Percentiles rank a stretch among this genome's conserved stretches.
These are phyloP conservation scores for Pholis gunnellus DNA, from an alignment of 2,113 vertebrate species.

Conservation along the genomic window DNA sequence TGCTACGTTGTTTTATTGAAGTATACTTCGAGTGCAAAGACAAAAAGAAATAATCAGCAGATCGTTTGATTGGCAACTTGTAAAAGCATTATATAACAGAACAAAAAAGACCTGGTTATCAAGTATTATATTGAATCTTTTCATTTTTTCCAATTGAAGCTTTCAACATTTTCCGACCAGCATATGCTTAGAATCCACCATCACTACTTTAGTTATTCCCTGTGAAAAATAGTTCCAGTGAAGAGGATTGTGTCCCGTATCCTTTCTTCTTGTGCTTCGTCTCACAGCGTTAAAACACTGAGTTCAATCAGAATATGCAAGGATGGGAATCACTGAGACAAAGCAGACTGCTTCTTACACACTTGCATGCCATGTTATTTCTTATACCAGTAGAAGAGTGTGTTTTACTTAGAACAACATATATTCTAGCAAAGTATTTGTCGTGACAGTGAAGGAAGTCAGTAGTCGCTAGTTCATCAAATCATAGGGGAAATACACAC, in stretches of 20 bases:
- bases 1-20: not conserved
- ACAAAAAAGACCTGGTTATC: not conserved
- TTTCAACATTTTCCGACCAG: conserved; percentile 14
- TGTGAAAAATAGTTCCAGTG: conserved; percentile 3
- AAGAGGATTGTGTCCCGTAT: not conserved
- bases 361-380: not conserved
- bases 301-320: conserved; percentile 29
- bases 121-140: not conserved
- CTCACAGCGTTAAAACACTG: not conserved
- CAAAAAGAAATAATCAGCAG: not conserved
- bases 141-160: not conserved
- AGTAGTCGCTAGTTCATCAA: not conserved
- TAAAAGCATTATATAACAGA: not conserved
- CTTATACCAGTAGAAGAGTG: not conserved
- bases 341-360: not conserved
- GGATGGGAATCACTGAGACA: not conserved
- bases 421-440: not conserved
- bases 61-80: not conserved
- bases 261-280: not conserved
- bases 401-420: not conserved
- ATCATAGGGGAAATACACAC: conserved; percentile 12
- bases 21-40: not conserved
- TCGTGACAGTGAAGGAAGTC: not conserved
- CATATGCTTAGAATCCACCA: not conserved
- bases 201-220: conserved; percentile 14